Conservation (phyloP, 2,888 invertebrate species). For the Himalopsyche kuldschensis region DNA sequence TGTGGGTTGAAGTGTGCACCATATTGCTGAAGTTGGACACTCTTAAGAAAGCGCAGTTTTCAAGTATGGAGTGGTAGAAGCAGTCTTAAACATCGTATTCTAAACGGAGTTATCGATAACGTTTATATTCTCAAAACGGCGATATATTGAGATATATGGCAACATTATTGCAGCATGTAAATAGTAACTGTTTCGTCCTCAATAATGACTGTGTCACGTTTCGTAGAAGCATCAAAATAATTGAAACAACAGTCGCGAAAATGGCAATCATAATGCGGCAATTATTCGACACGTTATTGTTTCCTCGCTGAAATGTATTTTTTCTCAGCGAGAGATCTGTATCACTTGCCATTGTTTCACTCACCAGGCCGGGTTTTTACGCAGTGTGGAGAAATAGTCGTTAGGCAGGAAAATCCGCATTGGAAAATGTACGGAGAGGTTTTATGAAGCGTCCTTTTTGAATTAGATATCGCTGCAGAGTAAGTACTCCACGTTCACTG, state of each 20-base stretch:
- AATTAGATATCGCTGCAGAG: neutral
- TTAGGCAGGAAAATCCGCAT: neutral
- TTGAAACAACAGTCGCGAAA: neutral
- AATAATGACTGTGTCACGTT: too few relatives aligned
- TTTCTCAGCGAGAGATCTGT: neutral
- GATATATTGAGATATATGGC: too few relatives aligned
- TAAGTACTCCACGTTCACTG: neutral
- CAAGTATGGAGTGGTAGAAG: too few relatives aligned
- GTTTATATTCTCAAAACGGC: too few relatives aligned
- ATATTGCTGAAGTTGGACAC: too few relatives aligned
- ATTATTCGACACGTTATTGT: neutral
- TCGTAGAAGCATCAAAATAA: neutral
- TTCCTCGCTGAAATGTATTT: neutral
- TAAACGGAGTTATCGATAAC: too few relatives aligned
- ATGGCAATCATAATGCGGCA: neutral
- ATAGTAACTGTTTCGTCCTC: too few relatives aligned
- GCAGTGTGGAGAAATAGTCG: neutral
- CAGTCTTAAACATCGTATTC: too few relatives aligned
- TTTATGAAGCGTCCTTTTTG: neutral
- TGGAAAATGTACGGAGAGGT: neutral
- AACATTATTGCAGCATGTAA: too few relatives aligned
- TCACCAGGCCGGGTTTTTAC: neutral
- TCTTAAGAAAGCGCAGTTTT: too few relatives aligned
- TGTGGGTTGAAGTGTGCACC: too few relatives aligned
- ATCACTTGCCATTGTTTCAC: neutral